phyloP scores from a whole-genome alignment of 2,113 vertebrate genomes.

The Mesoclemmys tuberculata region DNA sequence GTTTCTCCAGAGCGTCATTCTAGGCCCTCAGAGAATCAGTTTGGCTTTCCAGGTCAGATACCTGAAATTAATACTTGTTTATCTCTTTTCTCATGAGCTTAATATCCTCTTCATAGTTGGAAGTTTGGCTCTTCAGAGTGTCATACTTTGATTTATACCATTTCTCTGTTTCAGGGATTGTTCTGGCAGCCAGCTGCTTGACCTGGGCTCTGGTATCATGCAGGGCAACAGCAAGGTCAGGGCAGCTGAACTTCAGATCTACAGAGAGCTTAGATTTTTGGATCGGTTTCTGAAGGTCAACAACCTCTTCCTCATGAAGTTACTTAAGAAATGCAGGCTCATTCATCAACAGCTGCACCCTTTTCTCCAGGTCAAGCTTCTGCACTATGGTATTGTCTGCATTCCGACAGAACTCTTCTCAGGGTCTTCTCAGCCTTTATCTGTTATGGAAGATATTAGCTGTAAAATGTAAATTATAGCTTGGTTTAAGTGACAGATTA shows the following conservation, averaged over 20 bases:
- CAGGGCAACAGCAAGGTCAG: slow-evolving; percentile 77
- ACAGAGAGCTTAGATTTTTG: slow-evolving; percentile 74
- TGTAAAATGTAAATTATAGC: neutral
- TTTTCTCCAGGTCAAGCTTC: slow-evolving; percentile 80
- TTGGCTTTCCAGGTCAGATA: slow-evolving; percentile 81
- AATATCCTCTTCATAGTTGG: slow-evolving; percentile 79
- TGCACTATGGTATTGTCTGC: slow-evolving; percentile 82
- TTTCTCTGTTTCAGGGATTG: slow-evolving; percentile 83
- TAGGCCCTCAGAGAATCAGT: slow-evolving; percentile 77
- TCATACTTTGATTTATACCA: slow-evolving; percentile 86
- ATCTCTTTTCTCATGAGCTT: slow-evolving; percentile 82
- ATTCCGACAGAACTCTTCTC: slow-evolving; percentile 81
- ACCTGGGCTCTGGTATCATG: slow-evolving; percentile 77
- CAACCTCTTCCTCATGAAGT: slow-evolving; percentile 77
- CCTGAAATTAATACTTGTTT: slow-evolving; percentile 74
- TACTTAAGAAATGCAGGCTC: slow-evolving; percentile 82
- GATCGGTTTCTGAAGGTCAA: slow-evolving; percentile 80
- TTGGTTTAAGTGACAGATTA: neutral
- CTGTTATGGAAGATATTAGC: slow-evolving; percentile 40
- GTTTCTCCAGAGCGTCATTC: slow-evolving; percentile 78
- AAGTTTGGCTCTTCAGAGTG: slow-evolving; percentile 77
- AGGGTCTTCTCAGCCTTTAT: slow-evolving; percentile 82
- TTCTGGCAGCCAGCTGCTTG: slow-evolving; percentile 78
- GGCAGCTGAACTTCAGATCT: slow-evolving; percentile 72
- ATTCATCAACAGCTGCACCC: slow-evolving; percentile 74